phyloP scores from a whole-genome alignment of 1,140 invertebrate species.

The Caenorhabditis elegans region DNA sequence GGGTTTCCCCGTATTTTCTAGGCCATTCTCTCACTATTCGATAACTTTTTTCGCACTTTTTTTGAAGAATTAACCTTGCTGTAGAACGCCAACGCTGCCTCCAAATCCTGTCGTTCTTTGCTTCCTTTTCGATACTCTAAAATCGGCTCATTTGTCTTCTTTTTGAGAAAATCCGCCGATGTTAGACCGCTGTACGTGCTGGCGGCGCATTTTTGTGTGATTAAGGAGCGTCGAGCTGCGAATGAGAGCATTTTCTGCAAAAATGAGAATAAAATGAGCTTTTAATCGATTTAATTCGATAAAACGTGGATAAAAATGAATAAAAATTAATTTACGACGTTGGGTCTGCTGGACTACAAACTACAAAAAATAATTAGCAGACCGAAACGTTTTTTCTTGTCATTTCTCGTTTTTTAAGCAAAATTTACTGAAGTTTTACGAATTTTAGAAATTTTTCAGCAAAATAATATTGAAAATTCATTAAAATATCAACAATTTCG shows the following conservation, averaged over 20 bases:
- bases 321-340: too few relatives aligned
- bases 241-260: not conserved
- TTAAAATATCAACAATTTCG: too few relatives aligned
- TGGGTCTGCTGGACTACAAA: too few relatives aligned
- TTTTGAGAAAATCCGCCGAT: conserved; percentile 65
- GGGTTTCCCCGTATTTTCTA: not conserved
- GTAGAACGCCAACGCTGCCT: conserved; percentile 72
- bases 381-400: not conserved
- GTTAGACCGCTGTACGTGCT: conserved; percentile 57
- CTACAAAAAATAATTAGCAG: too few relatives aligned
- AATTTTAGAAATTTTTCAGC: too few relatives aligned
- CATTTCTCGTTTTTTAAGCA: not conserved
- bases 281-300: not conserved
- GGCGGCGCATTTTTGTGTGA: not conserved
- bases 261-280: not conserved
- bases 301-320: not conserved
- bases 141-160: conserved; percentile 70
- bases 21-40: not conserved
- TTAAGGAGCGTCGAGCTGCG: not conserved
- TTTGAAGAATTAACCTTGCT: too few relatives aligned
- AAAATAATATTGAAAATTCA: too few relatives aligned
- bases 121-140: conserved; percentile 79
- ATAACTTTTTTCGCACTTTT: too few relatives aligned
- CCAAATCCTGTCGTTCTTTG: conserved; percentile 73
- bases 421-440: too few relatives aligned